Base-by-base conservation (phyloP, 2,113 vertebrate genomes). In the Mus pahari region DNA sequence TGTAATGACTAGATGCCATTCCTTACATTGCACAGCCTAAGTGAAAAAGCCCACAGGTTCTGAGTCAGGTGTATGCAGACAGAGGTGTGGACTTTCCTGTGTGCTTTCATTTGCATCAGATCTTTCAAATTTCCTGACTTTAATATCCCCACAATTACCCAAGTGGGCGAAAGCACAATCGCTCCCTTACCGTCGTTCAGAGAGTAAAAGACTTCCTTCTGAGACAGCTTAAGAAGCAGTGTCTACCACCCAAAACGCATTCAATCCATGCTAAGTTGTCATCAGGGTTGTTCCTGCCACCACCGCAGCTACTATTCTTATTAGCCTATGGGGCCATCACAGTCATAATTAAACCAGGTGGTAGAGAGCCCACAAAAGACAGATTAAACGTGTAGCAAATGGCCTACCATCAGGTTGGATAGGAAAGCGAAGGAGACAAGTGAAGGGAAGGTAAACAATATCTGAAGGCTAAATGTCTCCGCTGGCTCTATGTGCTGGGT, bases 61-160 rank as follows among this genome's bases (percentile, higher is more conserved):
- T 6, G 26, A 83, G 68, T 0, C 0, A 10, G 45, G 2, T 3
- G 24, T 19, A 0, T 28, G 2, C 7, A 84, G 68, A 70, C 12
- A 14, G 45, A 64, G 20, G 7, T 26, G 22, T 81, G 42, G 75
- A 36, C 19, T 62, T 42, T 8, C 53, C 19, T 6, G 12, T 39
- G 73, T 31, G 7, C 9, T 97, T 60, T 82, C 36, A 92, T 28
- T 79, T 53, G 66, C 55, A 86, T 58, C 22, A 45, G 84, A 2
- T 55, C 78, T 20, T 75, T 94, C 88, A 78, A 3, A 45, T 55
- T n/a, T 17, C 48, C 66, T 50, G 45, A 50, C 26, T 89, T 87
- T 36, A 36, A 10, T 8, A 19, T 10, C 48, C 75, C 19, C 90
- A 12, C 7, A 36, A 22, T 55, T 36, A 62, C 17, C 60, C n/a